Conservation (phyloP, 2,113 vertebrate species). For the Zosterops borbonicus region DNA sequence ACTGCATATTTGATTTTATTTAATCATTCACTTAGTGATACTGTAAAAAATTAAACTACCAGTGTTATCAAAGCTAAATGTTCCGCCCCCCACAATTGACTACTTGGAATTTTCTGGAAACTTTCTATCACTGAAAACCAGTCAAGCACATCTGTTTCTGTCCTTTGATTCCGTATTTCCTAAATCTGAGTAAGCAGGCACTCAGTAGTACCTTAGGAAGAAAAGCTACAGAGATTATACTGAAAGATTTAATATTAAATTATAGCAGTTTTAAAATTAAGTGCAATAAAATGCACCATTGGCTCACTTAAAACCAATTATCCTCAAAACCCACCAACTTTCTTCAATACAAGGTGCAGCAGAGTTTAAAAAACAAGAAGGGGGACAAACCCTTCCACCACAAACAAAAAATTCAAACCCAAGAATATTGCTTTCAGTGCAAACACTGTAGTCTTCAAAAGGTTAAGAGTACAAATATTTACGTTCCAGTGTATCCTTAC, state of each 20-base stretch:
- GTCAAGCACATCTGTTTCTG: background rate
- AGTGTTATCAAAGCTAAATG: background rate
- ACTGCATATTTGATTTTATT: background rate
- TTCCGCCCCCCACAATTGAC: background rate
- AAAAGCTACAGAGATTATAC: background rate
- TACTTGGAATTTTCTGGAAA: background rate
- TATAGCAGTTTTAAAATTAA: background rate
- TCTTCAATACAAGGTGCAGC: conserved; percentile 13
- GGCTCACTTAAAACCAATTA: background rate
- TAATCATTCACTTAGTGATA: conserved; percentile 4
- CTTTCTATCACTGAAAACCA: background rate
- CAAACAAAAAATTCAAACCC: background rate
- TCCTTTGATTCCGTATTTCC: background rate
- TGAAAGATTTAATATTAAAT: background rate
- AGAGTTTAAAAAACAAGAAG: background rate
- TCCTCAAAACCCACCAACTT: background rate
- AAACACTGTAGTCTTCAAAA: conserved; percentile 55
- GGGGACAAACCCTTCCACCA: background rate
- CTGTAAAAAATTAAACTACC: background rate
- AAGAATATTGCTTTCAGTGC: conserved; percentile 56
- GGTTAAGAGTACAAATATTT: conserved; percentile 54
- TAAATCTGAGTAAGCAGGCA: background rate
- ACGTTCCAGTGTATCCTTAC: conserved; percentile 58
- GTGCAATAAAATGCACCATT: background rate
- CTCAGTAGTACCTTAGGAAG: background rate